Conservation (phyloP, 2,113 vertebrate genomes). For the Podiceps cristatus region DNA sequence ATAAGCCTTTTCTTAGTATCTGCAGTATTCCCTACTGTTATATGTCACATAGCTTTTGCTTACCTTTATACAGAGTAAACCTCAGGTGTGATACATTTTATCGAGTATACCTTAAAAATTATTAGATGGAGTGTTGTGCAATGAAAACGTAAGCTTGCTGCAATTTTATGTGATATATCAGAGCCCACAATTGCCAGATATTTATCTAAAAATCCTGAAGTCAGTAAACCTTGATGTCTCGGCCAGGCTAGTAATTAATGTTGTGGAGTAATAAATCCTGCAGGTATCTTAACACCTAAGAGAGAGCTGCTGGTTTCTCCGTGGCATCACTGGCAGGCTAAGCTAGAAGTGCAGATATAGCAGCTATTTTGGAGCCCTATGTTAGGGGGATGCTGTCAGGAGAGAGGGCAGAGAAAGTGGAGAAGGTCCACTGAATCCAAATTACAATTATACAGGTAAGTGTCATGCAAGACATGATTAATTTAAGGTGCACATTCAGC, state of each 20-base stretch:
- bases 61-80: neutral
- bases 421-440: neutral
- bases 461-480: neutral
- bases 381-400: neutral
- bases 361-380: neutral
- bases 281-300: neutral
- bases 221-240: conserved; percentile 16
- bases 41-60: neutral
- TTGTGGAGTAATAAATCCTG: conserved; percentile 12
- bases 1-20: conserved; percentile 9
- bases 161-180: neutral
- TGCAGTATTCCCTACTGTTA: neutral
- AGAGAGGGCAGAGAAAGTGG: neutral
- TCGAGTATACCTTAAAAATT: neutral
- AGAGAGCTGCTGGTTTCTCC: neutral
- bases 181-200: neutral
- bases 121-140: neutral
- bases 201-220: neutral
- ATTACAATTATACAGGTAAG: neutral
- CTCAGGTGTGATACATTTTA: neutral
- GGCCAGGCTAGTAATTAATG: neutral
- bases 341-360: neutral
- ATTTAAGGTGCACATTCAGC: neutral
- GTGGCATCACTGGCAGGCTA: neutral
- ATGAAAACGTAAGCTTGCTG: neutral